phyloP scores from a whole-genome alignment of 2,113 vertebrate genomes.

The Oenanthe oenanthe region DNA sequence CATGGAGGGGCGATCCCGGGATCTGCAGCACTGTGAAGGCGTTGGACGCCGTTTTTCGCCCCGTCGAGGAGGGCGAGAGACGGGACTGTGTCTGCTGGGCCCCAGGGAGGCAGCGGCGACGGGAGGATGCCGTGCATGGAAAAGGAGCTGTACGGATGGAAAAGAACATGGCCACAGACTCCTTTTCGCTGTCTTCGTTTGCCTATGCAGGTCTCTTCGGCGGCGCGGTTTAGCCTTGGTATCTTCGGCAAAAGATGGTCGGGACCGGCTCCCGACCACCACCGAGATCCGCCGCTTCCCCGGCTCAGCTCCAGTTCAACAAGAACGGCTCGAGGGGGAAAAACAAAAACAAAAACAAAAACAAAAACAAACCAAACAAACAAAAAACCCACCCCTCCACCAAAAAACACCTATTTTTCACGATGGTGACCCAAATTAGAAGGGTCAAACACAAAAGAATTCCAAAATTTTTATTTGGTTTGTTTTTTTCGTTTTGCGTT shows the following conservation, averaged over 20 bases:
- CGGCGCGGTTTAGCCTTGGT: background rate
- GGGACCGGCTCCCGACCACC: background rate
- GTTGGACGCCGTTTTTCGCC: rapidly evolving
- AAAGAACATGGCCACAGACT: background rate
- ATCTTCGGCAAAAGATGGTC: background rate
- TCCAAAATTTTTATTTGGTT: background rate
- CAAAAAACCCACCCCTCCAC: too few species aligned
- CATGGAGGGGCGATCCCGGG: background rate
- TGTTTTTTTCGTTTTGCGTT: background rate
- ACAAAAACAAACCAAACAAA: rapidly evolving
- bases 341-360: rapidly evolving
- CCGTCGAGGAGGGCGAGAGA: background rate
- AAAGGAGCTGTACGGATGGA: background rate
- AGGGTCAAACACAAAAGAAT: background rate
- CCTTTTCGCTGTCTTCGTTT: background rate
- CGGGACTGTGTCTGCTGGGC: too few species aligned
- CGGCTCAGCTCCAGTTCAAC: background rate
- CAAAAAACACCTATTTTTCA: background rate
- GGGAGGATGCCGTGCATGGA: background rate
- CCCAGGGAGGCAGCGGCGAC: background rate
- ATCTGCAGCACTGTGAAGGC: rapidly evolving
- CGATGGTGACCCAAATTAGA: background rate
- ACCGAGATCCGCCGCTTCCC: background rate
- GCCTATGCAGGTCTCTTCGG: background rate
- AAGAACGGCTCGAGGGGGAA: rapidly evolving